These are phyloP conservation scores for Pardosa pseudoannulata DNA, from an alignment of 2,888 invertebrate species.

Conservation along the genomic window DNA sequence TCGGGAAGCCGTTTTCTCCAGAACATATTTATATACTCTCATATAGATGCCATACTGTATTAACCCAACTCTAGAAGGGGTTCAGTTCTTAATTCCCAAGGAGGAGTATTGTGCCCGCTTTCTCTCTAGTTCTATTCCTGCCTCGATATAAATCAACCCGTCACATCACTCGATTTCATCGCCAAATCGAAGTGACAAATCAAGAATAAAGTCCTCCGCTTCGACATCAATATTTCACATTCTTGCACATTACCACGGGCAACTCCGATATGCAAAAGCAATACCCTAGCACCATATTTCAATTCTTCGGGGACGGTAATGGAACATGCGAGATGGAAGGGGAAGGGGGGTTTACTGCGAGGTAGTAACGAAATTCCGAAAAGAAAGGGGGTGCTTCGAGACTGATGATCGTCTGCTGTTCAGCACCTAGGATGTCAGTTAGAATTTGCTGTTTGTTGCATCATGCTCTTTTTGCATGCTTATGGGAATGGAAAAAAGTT, in stretches of 20 bases:
- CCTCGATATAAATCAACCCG: constrained; percentile 15
- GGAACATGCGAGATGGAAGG: too few species aligned
- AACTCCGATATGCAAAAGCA: constrained; percentile 38
- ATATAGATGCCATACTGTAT: too few species aligned
- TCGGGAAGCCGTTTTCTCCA: too few species aligned
- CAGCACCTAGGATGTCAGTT: constrained; percentile 58
- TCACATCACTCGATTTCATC: constrained; percentile 18
- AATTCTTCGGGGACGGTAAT: constrained; percentile 52
- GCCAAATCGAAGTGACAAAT: constrained; percentile 37
- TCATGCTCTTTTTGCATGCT: background rate
- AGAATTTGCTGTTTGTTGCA: constrained; percentile 39
- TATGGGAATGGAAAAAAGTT: background rate
- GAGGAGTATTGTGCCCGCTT: too few species aligned
- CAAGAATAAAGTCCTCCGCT: constrained; percentile 34
- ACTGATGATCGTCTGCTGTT: constrained; percentile 66
- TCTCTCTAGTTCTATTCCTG: background rate
- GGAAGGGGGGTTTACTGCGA: background rate
- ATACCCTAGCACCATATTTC: constrained; percentile 39
- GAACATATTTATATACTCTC: too few species aligned
- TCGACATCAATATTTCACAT: constrained; percentile 25
- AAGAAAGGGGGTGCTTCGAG: constrained; percentile 33
- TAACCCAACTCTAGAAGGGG: too few species aligned
- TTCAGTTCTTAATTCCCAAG: too few species aligned
- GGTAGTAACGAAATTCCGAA: background rate
- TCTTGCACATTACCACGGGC: background rate